Base-by-base conservation (phyloP, 2,888 invertebrate species). In the Myathropa florea region DNA sequence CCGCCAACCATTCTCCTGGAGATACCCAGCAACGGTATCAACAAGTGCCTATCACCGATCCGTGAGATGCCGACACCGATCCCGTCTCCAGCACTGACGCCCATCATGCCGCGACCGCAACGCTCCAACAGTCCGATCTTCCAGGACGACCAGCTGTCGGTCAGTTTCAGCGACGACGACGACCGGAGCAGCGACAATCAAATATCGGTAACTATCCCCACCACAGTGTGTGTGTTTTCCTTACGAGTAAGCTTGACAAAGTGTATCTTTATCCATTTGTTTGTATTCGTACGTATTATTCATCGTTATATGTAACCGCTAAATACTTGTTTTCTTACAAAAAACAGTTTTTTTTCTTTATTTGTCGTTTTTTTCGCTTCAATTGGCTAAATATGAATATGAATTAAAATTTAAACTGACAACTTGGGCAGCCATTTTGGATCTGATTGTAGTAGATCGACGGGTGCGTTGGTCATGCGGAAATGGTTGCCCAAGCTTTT, bases 1-100 rank as follows among this genome's bases (percentile, higher is more conserved):
- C 95, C 96, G 75, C 96, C 96, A 46, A 95, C 95, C 53, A 96
- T 96, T 89, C 94, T 96, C 33, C 94, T 97, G 73, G 96, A 97
- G 94, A 95, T 96, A 89, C 96, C 96, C 55, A 95, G 94, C 91
- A 89, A 90, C 77, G 91, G 92, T 81, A 95, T 95, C 89, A 96
- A 95, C 91, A 96, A 96, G 93, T 96, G 96, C 93, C 94, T 97
- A 88, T 96, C 96, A 68, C 96, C 96, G 0, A 97, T 97, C 88
- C 93, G 95, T 88, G 96, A 96, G 92, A 94, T 96, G 89, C 96
- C 96, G 3, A 96, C 96, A 4, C 96, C 96, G 4, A 93, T 95
- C 71, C 96, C 96, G 14, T 95, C 95, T 14, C 96, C 96, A 3
- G 93, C 95, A 18, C 94, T 96, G 14, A 96, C 96, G 0, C 96